Conservation (phyloP, 2,797 vertebrate species). For the Hybognathus amarus region DNA sequence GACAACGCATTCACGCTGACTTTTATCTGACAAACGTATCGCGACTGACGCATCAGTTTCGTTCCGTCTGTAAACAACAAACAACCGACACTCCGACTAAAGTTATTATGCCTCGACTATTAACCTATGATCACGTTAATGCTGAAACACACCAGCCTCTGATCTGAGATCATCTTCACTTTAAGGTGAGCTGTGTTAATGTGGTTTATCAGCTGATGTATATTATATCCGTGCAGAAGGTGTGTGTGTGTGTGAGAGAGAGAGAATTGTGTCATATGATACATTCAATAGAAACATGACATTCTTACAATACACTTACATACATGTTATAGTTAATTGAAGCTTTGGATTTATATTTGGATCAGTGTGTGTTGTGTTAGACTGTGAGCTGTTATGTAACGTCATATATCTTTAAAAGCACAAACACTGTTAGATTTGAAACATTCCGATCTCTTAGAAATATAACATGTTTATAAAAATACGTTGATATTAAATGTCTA, state of each 20-base stretch:
- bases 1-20: constrained; percentile 12
- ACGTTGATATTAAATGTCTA: neutral
- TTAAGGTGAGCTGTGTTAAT: constrained; percentile 31
- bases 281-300: neutral
- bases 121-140: neutral
- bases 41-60: constrained; percentile 38
- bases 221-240: neutral
- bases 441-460: neutral
- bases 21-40: constrained; percentile 23
- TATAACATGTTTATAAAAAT: neutral
- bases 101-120: constrained; percentile 36
- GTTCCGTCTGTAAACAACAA: constrained; percentile 48
- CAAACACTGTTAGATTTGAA: neutral
- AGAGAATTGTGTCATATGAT: neutral
- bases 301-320: neutral
- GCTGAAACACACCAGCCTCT: constrained; percentile 9
- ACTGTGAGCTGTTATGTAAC: constrained; percentile 21
- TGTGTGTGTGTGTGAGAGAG: neutral
- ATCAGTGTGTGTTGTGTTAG: neutral
- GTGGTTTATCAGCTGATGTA: constrained; percentile 2
- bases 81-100: neutral
- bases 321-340: neutral
- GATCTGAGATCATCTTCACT: constrained; percentile 29
- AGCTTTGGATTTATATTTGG: neutral
- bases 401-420: neutral